Evolutionary conservation across 2,888 invertebrate genomes (phyloP).

Genomic region (Aspidiotus destructor): DNA sequence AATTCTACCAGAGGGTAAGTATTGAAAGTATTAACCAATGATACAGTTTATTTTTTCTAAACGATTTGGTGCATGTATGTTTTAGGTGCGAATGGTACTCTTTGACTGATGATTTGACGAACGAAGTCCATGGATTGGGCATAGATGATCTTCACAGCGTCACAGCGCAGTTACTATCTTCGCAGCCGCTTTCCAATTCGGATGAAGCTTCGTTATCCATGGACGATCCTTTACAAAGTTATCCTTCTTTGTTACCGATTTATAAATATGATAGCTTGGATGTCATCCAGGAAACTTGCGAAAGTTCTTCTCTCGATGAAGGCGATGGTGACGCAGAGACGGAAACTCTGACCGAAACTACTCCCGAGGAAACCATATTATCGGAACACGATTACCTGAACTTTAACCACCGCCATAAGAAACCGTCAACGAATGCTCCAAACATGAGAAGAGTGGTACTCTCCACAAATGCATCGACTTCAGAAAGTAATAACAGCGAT

Average conservation of each 20-base stretch:
- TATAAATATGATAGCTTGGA: slow-evolving; percentile 31
- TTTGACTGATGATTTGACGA: slow-evolving; percentile 44
- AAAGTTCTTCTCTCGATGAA: slow-evolving; percentile 34
- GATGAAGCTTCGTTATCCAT: slow-evolving; percentile 27
- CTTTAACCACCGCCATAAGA: slow-evolving; percentile 17
- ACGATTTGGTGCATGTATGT: slow-evolving; percentile 32
- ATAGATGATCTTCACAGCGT: slow-evolving; percentile 45
- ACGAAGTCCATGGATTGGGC: slow-evolving; percentile 43
- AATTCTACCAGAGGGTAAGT: slow-evolving; percentile 5
- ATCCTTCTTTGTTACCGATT: slow-evolving; percentile 22
- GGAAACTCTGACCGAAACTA: slow-evolving; percentile 31
- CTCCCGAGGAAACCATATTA: slow-evolving; percentile 21
- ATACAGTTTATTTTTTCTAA: not conserved
- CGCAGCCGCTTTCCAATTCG: slow-evolving; percentile 25
- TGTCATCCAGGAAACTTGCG: slow-evolving; percentile 35
- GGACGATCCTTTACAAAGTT: slow-evolving; percentile 20
- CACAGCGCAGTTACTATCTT: slow-evolving; percentile 43
- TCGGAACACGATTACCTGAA: slow-evolving; percentile 10
- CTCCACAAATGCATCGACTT: slow-evolving; percentile 33
- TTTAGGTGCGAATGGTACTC: slow-evolving; percentile 45
- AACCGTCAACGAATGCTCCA: slow-evolving; percentile 25
- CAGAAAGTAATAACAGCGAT: slow-evolving; percentile 37
- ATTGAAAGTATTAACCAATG: not conserved
- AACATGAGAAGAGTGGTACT: slow-evolving; percentile 22
- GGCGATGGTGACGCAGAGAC: slow-evolving; percentile 33